Percentiles rank a stretch among this genome's conserved stretches.
phyloP scores from a whole-genome alignment of 2,113 vertebrate species.

The Nycticorax nycticorax region DNA sequence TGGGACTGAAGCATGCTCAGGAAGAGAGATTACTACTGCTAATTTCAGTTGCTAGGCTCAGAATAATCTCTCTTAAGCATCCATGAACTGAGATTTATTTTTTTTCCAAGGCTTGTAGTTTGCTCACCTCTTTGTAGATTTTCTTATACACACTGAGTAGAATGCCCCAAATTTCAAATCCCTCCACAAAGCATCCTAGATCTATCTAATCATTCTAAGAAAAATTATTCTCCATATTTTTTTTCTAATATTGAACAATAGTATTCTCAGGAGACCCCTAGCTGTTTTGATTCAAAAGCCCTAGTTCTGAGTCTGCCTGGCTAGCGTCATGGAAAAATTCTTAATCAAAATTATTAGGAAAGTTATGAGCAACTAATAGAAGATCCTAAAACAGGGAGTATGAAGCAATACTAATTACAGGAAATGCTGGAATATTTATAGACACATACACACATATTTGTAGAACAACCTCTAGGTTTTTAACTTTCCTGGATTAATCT shows the following conservation, averaged over 20 bases:
- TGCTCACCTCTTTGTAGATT: background rate
- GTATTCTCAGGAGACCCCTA: background rate
- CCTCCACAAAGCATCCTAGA: background rate
- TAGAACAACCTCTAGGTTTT: background rate
- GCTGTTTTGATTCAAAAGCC: background rate
- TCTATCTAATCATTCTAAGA: background rate
- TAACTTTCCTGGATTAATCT: background rate
- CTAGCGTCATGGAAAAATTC: background rate
- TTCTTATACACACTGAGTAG: background rate
- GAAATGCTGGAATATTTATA: slow-evolving; percentile 31
- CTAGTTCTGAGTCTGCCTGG: background rate
- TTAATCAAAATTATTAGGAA: background rate
- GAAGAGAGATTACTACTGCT: background rate
- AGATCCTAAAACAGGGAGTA: background rate
- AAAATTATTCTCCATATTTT: background rate
- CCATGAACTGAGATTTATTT: background rate
- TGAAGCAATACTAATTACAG: background rate
- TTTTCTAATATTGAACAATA: background rate
- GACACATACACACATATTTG: background rate
- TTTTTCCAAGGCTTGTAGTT: background rate
- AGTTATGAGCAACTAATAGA: background rate
- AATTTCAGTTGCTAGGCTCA: background rate
- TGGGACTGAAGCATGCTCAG: background rate
- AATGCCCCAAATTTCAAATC: background rate
- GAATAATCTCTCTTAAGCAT: background rate